A percentile compares a stretch with the other conserved stretches of the same genome.
Evolutionary conservation across 2,888 invertebrate genomes (phyloP).

Genomic region (Heliconius sara): DNA sequence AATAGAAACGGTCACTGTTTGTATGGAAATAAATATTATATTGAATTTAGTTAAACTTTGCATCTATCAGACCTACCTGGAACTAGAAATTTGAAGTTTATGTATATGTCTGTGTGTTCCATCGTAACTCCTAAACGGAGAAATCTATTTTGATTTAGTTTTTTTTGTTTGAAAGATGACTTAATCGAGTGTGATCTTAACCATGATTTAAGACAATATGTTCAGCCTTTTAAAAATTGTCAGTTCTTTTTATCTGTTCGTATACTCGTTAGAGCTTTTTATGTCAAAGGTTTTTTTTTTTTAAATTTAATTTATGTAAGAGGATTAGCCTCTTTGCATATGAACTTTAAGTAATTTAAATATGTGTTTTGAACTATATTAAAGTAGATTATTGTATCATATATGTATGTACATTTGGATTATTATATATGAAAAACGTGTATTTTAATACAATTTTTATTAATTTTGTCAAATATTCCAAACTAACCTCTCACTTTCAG

Average conservation of each 20-base stretch:
- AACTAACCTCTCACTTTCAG: slow-evolving; percentile 72
- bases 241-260: too few relatives aligned
- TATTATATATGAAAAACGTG: background rate
- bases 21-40: background rate
- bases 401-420: too few relatives aligned
- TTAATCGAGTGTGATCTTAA: too few relatives aligned
- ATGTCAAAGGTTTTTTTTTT: background rate
- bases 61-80: background rate
- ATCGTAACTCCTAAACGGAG: background rate
- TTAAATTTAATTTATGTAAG: background rate
- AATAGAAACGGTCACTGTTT: slow-evolving; percentile 46
- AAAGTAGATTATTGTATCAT: background rate
- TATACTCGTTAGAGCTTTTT: too few relatives aligned
- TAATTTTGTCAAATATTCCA: background rate
- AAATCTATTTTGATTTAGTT: background rate
- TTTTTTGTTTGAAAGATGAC: too few relatives aligned
- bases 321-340: too few relatives aligned
- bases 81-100: background rate
- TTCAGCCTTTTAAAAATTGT: too few relatives aligned
- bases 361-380: background rate
- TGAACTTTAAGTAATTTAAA: background rate
- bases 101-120: background rate
- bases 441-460: background rate
- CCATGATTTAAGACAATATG: too few relatives aligned
- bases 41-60: background rate